phyloP scores from a whole-genome alignment of 2,113 vertebrate species.

The Corythoichthys haematopterus region DNA sequence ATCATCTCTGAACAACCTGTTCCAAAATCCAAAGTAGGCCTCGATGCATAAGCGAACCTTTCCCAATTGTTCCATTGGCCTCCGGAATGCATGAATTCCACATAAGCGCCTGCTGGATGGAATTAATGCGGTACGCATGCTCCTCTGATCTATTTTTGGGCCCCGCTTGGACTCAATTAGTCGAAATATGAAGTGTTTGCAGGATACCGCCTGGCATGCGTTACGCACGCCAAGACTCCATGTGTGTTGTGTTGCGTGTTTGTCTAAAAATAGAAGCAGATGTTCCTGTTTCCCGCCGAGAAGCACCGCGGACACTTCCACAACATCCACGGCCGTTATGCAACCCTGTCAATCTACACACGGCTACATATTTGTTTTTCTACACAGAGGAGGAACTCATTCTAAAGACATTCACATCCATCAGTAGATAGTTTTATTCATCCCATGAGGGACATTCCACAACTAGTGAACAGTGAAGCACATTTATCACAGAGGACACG shows the following conservation, averaged over 20 bases:
- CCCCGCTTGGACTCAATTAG: not conserved
- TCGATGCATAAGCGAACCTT: not conserved
- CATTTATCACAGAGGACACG: too few species aligned
- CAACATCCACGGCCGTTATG: conserved; percentile 47
- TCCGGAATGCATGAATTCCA: not conserved
- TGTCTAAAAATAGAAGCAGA: conserved; percentile 60
- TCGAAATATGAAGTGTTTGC: conserved; percentile 15
- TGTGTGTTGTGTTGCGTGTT: conserved; percentile 5
- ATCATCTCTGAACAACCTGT: too few species aligned
- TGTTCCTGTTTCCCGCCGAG: conserved; percentile 52
- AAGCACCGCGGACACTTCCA: conserved; percentile 25
- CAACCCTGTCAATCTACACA: conserved; percentile 26
- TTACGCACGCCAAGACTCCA: conserved; percentile 39
- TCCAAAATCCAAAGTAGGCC: not conserved
- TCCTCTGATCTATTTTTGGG: not conserved
- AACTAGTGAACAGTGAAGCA: too few species aligned
- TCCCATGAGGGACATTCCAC: not conserved
- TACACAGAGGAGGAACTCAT: not conserved
- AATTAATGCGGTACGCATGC: not conserved
- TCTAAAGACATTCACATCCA: not conserved
- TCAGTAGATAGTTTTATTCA: not conserved
- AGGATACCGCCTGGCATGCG: conserved; percentile 36
- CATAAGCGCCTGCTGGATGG: not conserved
- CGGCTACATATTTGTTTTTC: not conserved
- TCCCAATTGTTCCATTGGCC: not conserved